These are phyloP conservation scores for Kryptolebias ocellatus DNA, from an alignment of 2,797 vertebrate genomes.

Conservation along the genomic window DNA sequence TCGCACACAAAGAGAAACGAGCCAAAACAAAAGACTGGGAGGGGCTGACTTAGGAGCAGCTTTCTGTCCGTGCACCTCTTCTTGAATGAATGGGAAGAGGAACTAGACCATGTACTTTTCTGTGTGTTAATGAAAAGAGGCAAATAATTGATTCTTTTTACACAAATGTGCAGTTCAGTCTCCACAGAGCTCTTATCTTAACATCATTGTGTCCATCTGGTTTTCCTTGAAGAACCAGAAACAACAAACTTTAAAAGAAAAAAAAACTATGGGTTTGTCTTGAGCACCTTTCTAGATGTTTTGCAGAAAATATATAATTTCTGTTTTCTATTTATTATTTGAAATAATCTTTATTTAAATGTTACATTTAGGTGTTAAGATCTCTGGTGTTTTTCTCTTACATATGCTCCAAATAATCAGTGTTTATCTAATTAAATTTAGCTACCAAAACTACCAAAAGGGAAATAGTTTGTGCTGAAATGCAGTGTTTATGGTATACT, in stretches of 20 bases:
- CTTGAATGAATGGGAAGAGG: conserved; percentile 51
- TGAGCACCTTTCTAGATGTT: too few relatives aligned
- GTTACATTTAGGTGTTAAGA: too few relatives aligned
- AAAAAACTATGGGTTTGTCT: too few relatives aligned
- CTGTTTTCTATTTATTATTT: not conserved
- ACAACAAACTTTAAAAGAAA: too few relatives aligned
- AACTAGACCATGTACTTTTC: conserved; percentile 42
- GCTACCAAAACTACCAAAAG: too few relatives aligned
- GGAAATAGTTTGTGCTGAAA: too few relatives aligned
- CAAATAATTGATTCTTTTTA: conserved; percentile 42
- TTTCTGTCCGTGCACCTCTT: conserved; percentile 26
- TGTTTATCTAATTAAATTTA: too few relatives aligned
- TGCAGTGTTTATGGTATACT: too few relatives aligned
- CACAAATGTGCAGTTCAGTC: not conserved
- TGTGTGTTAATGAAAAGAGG: conserved; percentile 29
- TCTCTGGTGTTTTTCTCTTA: too few relatives aligned
- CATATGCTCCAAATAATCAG: too few relatives aligned
- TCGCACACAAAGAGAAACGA: conserved; percentile 36
- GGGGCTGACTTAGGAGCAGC: conserved; percentile 44
- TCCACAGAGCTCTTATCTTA: not conserved
- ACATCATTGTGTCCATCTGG: not conserved
- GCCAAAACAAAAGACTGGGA: conserved; percentile 65
- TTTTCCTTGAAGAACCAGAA: not conserved
- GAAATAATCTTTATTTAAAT: too few relatives aligned
- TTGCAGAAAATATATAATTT: not conserved